Conservation (phyloP, 2,888 invertebrate genomes). For the Nineta flava region DNA sequence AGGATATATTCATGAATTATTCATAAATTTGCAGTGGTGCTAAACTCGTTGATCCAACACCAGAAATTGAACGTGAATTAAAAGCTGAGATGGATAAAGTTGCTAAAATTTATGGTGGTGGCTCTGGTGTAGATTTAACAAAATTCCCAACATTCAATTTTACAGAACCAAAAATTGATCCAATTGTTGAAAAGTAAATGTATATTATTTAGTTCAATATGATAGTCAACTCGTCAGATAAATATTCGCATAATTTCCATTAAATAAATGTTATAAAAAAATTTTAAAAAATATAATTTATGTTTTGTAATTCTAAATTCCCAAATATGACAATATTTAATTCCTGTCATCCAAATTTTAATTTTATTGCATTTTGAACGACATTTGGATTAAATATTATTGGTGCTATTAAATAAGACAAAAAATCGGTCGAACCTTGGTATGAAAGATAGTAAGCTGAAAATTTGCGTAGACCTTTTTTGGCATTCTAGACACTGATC, state of each 20-base stretch:
- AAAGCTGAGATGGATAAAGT: slow-evolving; percentile 68
- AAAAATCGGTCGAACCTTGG: too few relatives aligned
- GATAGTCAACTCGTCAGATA: too few relatives aligned
- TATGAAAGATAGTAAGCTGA: too few relatives aligned
- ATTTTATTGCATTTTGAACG: too few relatives aligned
- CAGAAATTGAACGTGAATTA: slow-evolving; percentile 57
- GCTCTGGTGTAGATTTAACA: slow-evolving; percentile 66
- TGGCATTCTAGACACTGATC: too few relatives aligned
- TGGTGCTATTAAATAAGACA: too few relatives aligned
- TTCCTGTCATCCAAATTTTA: not conserved
- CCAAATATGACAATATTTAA: too few relatives aligned
- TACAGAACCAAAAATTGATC: slow-evolving; percentile 51
- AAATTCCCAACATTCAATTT: slow-evolving; percentile 80
- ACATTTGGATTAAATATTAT: too few relatives aligned
- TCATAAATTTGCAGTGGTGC: slow-evolving; percentile 44
- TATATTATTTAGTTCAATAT: not conserved
- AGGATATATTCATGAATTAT: not conserved
- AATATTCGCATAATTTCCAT: too few relatives aligned
- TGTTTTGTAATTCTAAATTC: not conserved
- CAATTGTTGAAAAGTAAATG: slow-evolving; percentile 32
- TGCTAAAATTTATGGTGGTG: slow-evolving; percentile 60
- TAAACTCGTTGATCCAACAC: slow-evolving; percentile 67
- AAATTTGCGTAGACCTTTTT: too few relatives aligned
- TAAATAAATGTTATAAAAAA: too few relatives aligned
- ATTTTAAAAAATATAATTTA: too few relatives aligned